phyloP scores from a whole-genome alignment of 2,888 invertebrate species.

The Meteorus cinctellus region DNA sequence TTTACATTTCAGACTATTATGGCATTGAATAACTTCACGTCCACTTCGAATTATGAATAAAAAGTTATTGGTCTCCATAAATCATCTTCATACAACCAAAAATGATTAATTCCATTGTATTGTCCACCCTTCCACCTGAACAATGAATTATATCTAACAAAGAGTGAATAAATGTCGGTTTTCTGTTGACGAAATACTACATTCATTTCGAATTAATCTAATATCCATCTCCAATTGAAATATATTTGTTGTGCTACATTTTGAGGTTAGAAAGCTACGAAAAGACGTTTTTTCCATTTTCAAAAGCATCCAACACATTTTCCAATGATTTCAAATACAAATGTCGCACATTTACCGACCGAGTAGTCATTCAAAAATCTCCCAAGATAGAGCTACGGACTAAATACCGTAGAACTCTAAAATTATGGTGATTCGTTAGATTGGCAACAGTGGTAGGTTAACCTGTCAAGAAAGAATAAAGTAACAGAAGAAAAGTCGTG shows the following conservation, averaged over 20 bases:
- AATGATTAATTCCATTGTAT: background rate
- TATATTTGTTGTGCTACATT: background rate
- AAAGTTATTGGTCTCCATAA: background rate
- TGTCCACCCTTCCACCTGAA: background rate
- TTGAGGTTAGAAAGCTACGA: background rate
- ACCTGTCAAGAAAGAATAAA: constrained; percentile 58
- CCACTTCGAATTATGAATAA: background rate
- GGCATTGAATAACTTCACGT: constrained; percentile 63
- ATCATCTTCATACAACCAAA: background rate
- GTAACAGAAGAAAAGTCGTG: constrained; percentile 49
- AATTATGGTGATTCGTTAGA: constrained; percentile 4
- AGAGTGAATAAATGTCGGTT: background rate
- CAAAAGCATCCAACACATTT: too few relatives aligned
- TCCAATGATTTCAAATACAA: too few relatives aligned
- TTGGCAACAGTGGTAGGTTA: constrained; percentile 59
- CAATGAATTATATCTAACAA: background rate
- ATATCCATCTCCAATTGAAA: too few relatives aligned
- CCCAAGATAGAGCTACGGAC: too few relatives aligned
- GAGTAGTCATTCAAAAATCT: too few relatives aligned
- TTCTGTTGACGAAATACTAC: background rate
- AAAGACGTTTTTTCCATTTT: background rate
- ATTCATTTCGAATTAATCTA: background rate
- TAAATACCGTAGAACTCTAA: too few relatives aligned
- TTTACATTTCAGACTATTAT: constrained; percentile 71
- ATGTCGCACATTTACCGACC: too few relatives aligned